Evolutionary conservation across 2,113 vertebrate genomes (phyloP), one percentile per base, ranked within the genome.

Genomic region (Silurus meridionalis): DNA sequence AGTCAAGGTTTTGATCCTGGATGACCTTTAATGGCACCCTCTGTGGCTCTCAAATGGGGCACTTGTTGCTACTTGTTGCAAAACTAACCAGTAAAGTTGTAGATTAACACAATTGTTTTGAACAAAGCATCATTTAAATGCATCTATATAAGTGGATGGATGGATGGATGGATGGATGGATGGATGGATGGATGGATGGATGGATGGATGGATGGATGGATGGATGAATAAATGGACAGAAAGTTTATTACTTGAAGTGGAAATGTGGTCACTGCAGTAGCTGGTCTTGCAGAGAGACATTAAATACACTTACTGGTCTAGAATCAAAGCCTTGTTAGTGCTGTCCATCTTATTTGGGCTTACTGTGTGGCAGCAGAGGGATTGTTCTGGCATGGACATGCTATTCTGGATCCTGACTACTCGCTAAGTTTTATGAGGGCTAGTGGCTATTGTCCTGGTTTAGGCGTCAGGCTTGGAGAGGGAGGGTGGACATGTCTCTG

Each of bases 371-470:
- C 84, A 89, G 88, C 89, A 88, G 78, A 80, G 69, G 82, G 86
- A 90, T 87, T 88, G 88, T 71, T 67, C 79, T 84, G 77, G 86
- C 74, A 84, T 88, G 81, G 83, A 67, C 37, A 63, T 69, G 78
- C 86, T 87, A 89, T 90, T 88, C 86, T 85, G 37, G 75, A 86
- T 66, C 87, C 88, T 80, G 87, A 86, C 57, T 64, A 72, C 66
- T 89, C 88, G 77, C 85, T 89, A 90, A 89, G 82, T 91, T 91
- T 87, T 91, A 91, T 87, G 84, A 58, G 86, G 48, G 85, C 67
- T 81, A 75, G 86, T 85, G 89, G 69, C 91, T 89, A 92, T 92
- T 92, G 91, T 92, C 89, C 88, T 91, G 88, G 80, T 82, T 86
- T 82, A 89, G 84, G 91, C 89, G 78, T 87, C 87, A 86, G 86